phyloP scores from a whole-genome alignment of 2,797 vertebrate species.

The Propithecus deckenii region DNA sequence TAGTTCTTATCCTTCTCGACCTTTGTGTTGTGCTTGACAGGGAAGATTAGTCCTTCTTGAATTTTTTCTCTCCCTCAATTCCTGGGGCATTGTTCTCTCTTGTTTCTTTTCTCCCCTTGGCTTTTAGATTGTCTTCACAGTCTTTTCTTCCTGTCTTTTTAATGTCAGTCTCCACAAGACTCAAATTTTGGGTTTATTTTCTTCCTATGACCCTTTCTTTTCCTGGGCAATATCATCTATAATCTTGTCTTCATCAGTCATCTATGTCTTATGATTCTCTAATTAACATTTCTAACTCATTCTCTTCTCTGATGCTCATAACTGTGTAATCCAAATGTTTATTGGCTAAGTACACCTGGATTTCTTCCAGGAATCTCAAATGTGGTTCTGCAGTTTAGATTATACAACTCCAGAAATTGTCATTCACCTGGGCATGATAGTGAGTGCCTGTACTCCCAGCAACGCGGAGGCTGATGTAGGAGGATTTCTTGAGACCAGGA shows the following conservation, averaged over 20 bases:
- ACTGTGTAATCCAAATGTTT: background rate
- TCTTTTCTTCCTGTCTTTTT: background rate
- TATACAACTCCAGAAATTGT: background rate
- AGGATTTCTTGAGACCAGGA: background rate
- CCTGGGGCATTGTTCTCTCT: background rate
- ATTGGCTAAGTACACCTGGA: background rate
- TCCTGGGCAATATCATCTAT: background rate
- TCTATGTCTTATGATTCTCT: background rate
- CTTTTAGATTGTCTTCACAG: background rate
- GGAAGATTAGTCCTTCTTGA: conserved; percentile 43
- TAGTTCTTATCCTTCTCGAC: conserved; percentile 50
- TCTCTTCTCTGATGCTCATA: background rate
- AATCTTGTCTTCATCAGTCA: background rate
- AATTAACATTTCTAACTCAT: background rate
- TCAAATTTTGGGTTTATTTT: background rate
- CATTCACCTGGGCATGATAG: background rate
- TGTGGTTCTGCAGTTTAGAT: background rate
- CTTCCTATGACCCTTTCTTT: background rate
- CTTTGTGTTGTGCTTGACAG: conserved; percentile 46
- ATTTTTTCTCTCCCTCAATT: background rate
- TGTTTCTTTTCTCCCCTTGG: background rate
- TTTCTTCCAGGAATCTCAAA: background rate
- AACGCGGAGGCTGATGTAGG: background rate
- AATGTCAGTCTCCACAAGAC: background rate
- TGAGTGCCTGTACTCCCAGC: background rate